Conservation (phyloP, 2,797 vertebrate genomes). For the Molossus alvarezi region DNA sequence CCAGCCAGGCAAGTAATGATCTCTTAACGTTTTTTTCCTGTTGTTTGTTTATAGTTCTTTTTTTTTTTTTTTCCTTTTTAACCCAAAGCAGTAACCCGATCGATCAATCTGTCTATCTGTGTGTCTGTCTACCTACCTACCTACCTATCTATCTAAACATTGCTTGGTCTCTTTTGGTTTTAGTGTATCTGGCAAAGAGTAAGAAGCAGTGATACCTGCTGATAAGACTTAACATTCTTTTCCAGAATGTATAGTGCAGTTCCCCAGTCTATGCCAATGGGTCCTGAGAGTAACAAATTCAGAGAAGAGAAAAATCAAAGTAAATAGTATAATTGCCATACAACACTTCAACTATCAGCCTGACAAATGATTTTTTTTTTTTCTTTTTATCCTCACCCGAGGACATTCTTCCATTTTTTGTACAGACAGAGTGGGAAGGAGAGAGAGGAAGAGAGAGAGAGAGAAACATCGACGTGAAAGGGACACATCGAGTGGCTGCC, state of each 20-base stretch:
- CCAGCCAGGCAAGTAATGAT: not conserved
- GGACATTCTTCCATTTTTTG: too few relatives aligned
- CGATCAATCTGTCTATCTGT: too few relatives aligned
- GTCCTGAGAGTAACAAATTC: not conserved
- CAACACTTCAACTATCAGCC: not conserved
- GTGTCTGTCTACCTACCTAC: too few relatives aligned
- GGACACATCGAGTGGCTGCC: too few relatives aligned
- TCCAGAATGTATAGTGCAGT: slow-evolving; percentile 16
- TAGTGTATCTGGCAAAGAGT: not conserved
- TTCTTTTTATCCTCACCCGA: too few relatives aligned
- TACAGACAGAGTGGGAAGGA: too few relatives aligned
- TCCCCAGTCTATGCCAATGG: not conserved
- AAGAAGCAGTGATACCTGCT: slow-evolving; percentile 88
- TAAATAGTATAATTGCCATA: not conserved
- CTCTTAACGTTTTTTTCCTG: not conserved
- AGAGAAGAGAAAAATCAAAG: slow-evolving; percentile 57
- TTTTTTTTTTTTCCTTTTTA: not conserved
- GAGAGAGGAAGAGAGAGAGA: too few relatives aligned
- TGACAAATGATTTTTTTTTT: not conserved
- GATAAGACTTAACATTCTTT: slow-evolving; percentile 75
- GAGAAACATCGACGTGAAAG: too few relatives aligned
- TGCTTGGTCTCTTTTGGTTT: not conserved
- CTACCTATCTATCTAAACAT: not conserved
- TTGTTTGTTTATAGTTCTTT: slow-evolving; percentile 14
- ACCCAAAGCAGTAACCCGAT: not conserved